Evolutionary conservation across 92 coral and sea anemone genomes (phyloP).

Genomic region (Porites lobata): DNA sequence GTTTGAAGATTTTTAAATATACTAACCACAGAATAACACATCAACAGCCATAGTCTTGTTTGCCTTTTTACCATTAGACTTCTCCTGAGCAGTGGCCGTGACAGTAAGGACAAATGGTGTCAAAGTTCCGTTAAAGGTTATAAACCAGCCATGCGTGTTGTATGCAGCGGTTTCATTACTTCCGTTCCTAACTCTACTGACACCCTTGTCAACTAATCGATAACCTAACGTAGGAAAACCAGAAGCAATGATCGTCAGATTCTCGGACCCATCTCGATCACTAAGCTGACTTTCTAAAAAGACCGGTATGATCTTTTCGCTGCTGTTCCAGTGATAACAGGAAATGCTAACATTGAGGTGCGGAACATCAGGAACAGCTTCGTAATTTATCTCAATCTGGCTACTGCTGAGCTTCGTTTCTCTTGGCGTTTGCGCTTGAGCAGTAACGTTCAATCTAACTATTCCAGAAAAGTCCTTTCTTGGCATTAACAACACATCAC

Average conservation of each 20-base stretch:
- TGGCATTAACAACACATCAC: slow-evolving; percentile 59
- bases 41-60: slow-evolving; percentile 18
- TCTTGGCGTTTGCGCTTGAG: slow-evolving; percentile 32
- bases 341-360: slow-evolving; percentile 39
- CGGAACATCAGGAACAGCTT: slow-evolving; percentile 71
- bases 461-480: slow-evolving; percentile 63
- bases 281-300: slow-evolving; percentile 30
- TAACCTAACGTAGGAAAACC: slow-evolving; percentile 63
- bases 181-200: not conserved
- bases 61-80: slow-evolving; percentile 57
- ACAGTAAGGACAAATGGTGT: slow-evolving; percentile 53
- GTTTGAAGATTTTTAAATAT: not conserved
- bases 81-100: slow-evolving; percentile 49
- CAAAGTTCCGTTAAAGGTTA: slow-evolving; percentile 29
- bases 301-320: slow-evolving; percentile 50
- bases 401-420: slow-evolving; percentile 7
- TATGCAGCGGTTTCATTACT: slow-evolving; percentile 10
- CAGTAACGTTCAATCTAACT: slow-evolving; percentile 41
- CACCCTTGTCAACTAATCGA: slow-evolving; percentile 26
- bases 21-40: slow-evolving; percentile 60
- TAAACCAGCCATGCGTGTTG: slow-evolving; percentile 13
- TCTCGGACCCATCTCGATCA: slow-evolving; percentile 78
- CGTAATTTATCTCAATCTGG: slow-evolving; percentile 29
- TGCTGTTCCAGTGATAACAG: slow-evolving; percentile 54
- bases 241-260: slow-evolving; percentile 44